Evolutionary conservation across 2,888 invertebrate species (phyloP), one percentile per base, ranked within the genome.

Genomic region (Netelia inedita): DNA sequence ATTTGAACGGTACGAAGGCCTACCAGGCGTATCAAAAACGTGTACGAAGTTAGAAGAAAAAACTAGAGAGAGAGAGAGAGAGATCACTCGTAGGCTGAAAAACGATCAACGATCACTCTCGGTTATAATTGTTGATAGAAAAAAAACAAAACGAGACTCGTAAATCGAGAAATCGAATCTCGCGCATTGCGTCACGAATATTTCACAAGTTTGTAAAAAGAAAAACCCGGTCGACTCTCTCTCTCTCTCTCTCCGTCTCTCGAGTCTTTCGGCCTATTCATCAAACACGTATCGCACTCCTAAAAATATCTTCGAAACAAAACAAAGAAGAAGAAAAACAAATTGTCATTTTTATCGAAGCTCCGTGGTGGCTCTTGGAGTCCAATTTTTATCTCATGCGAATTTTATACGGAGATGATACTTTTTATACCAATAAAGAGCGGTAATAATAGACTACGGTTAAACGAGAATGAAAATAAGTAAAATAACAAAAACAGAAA

Each of bases 361-460:
- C 73, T 85, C 82, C 63, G 57, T 76, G 35, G 65, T 71, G 69
- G 65, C 69, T 82, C 81, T 53, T 71, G 69, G 82, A 85, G 86
- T 79, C 79, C 79, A 53, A 85, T 79, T 87, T 85, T 83, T 83
- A 87, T 84, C 87, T 82, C 82, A 82, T 86, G 79, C 65, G 81
- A 85, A 88, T 91, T 91, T 89, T 91, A 88, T 89, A 91, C 88
- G 85, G 84, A 87, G 76, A 80, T 80, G 87, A 88, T 86, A 88
- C 81, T 88, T 89, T 89, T 89, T 89, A 88, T 89, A 89, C 88
- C 79, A 88, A 88, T 86, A 82, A 85, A 73, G 61, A 74, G 75
- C 78, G 80, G 73, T 79, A 82, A 87, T 88, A 73, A 76, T 86
- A 79, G 69, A 82, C 35, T 87, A 88, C 87, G 78, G 73, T 86